A percentile compares a stretch with the other conserved stretches of the same genome.
phyloP scores from a whole-genome alignment of 2,888 invertebrate genomes.

The Platerodrilus igneus region DNA sequence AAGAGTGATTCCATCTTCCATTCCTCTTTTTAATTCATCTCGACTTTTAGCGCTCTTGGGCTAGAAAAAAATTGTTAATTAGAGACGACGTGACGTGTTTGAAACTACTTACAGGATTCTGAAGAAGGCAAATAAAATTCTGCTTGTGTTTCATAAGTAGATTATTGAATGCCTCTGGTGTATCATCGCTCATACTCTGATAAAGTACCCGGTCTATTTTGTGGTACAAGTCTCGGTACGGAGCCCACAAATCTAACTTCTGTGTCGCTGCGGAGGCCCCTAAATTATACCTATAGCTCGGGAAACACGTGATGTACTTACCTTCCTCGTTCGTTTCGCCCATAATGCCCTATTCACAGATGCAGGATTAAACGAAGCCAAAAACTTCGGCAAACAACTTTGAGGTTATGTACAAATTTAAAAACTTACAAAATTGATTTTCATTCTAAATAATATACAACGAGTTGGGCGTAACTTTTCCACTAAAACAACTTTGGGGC shows the following conservation, averaged over 20 bases:
- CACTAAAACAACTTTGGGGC: no score
- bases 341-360: no score
- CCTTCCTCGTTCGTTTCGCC: no score
- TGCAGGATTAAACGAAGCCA: no score
- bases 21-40: constrained; percentile 75
- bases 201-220: constrained; percentile 66
- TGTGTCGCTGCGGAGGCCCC: constrained; percentile 35
- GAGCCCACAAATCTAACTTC: constrained; percentile 79
- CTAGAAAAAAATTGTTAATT: constrained; percentile 47
- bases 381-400: no score
- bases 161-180: constrained; percentile 68
- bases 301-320: no score
- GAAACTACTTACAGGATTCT: constrained; percentile 70
- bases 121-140: constrained; percentile 77
- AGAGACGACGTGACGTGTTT: neutral
- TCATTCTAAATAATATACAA: no score
- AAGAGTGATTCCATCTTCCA: constrained; percentile 71
- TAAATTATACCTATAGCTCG: no score
- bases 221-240: constrained; percentile 70
- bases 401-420: no score
- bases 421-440: no score
- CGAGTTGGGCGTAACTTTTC: no score
- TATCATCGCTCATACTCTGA: constrained; percentile 53
- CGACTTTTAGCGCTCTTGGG: constrained; percentile 74
- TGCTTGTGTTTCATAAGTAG: constrained; percentile 76